Evolutionary conservation across 2,888 invertebrate genomes (phyloP).

Genomic region (Andrena fulva): DNA sequence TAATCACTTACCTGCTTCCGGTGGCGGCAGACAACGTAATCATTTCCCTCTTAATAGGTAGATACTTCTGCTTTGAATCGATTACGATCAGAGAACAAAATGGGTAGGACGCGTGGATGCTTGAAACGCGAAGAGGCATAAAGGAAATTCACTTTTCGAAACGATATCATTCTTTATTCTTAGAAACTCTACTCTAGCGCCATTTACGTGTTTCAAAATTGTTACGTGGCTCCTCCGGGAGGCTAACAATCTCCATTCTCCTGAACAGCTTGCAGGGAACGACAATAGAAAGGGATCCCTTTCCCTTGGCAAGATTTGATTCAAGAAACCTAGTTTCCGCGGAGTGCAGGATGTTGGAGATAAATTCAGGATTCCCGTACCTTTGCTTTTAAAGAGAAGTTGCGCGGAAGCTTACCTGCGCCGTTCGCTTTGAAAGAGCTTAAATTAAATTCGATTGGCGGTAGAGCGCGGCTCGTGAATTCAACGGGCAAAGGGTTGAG

Average conservation of each 20-base stretch:
- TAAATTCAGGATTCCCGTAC: not conserved
- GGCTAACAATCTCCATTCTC: not conserved
- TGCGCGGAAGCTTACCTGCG: slow-evolving; percentile 6
- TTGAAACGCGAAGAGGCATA: not conserved
- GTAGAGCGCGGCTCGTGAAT: not conserved
- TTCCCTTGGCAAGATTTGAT: not conserved
- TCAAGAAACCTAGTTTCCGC: not conserved
- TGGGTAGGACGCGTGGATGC: not conserved
- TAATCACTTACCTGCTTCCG: slow-evolving; percentile 16
- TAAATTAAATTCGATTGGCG: not conserved
- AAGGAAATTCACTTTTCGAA: not conserved
- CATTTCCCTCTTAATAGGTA: not conserved
- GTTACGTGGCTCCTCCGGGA: not conserved
- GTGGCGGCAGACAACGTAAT: not conserved
- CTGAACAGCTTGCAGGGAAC: not conserved
- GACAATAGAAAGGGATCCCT: not conserved
- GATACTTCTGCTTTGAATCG: not conserved
- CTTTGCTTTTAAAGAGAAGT: not conserved
- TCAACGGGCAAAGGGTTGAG: not conserved
- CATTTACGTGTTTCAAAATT: not conserved
- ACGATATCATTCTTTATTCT: not conserved
- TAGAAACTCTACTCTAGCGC: not conserved
- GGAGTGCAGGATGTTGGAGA: not conserved
- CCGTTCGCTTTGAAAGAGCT: not conserved
- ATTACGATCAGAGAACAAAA: not conserved